Evolutionary conservation across 1,140 invertebrate genomes (phyloP).

Genomic region (Danaus plexippus): DNA sequence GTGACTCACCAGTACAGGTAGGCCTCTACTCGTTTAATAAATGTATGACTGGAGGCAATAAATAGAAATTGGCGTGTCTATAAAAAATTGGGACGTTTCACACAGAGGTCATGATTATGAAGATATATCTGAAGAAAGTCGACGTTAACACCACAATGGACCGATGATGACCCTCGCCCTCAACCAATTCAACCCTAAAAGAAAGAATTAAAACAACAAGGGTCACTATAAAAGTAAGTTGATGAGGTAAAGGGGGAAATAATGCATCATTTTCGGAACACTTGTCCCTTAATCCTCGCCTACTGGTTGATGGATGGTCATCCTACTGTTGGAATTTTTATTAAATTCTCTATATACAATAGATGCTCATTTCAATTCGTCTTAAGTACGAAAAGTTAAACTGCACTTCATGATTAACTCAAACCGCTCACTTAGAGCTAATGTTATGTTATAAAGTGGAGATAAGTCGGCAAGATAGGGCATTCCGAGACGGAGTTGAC

Average conservation of each 20-base stretch:
- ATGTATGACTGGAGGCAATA: too few species aligned
- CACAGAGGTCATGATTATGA: too few species aligned
- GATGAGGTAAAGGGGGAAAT: constrained; percentile 66
- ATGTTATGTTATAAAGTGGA: too few species aligned
- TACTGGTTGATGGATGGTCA: constrained; percentile 36
- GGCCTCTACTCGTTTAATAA: too few species aligned
- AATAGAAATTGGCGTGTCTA: too few species aligned
- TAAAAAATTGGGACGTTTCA: too few species aligned
- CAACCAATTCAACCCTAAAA: constrained; percentile 54
- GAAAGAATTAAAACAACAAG: constrained; percentile 62
- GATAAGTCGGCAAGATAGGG: constrained; percentile 20
- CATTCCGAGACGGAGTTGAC: constrained; percentile 11
- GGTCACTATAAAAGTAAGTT: constrained; percentile 54
- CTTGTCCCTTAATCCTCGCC: constrained; percentile 50
- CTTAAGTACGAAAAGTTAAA: too few species aligned
- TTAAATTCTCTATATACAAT: constrained; percentile 9
- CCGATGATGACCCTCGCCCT: constrained; percentile 32
- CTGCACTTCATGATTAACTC: too few species aligned
- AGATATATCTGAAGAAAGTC: too few species aligned
- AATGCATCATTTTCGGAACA: constrained; percentile 65
- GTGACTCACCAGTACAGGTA: too few species aligned
- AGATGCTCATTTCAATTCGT: too few species aligned
- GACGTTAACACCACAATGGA: constrained; percentile 8
- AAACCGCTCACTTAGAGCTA: too few species aligned
- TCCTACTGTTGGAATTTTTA: constrained; percentile 12